Evolutionary conservation across 2,888 invertebrate species (phyloP), one percentile per base, ranked within the genome.

Genomic region (Elegia similella): DNA sequence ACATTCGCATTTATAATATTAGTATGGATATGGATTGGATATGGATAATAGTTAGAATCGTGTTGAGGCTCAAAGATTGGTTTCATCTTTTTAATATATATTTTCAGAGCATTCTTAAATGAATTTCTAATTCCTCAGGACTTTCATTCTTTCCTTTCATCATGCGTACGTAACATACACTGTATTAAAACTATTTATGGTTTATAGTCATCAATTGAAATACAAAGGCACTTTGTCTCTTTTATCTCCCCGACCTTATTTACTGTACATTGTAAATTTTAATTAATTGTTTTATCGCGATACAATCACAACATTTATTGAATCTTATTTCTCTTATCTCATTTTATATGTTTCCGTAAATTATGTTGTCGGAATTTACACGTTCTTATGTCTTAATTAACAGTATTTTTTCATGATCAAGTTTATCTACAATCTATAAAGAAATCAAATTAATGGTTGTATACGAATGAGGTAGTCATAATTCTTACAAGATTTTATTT

Each of bases 171-270:
- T 38, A n/a, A 38, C n/a, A 12, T 46, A 29, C 46, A 46, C n/a
- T 10, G 46, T 23, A 46, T 23, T 12, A 29, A 2, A 2, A 23
- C 23, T 23, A 23, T 23, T 23, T n/a, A 17, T 23, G 12, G 23
- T 17, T 17, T 46, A 12, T 6, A 23, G 13, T 13, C 10, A 34
- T 47, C 3, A 30, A 7, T 13, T 48, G 30, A 13, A 47, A 30
- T 6, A 48, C n/a, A 30, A n/a, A 48, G 30, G 13, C 48, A 6
- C 13, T 30, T 32, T 48, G 48, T 48, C 48, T 30, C 15, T 32
- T 32, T 50, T 50, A 50, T 50, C 50, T 34, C 16, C 1, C 34
- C n/a, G 50, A 50, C 50, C 50, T 17, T 38, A 50, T 50, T 50
- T 17, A 16, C 38, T 1, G 8, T 8, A 48, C 30, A 48, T 32